phyloP scores from a whole-genome alignment of 2,888 invertebrate species.

The Brachyopa scutellaris region DNA sequence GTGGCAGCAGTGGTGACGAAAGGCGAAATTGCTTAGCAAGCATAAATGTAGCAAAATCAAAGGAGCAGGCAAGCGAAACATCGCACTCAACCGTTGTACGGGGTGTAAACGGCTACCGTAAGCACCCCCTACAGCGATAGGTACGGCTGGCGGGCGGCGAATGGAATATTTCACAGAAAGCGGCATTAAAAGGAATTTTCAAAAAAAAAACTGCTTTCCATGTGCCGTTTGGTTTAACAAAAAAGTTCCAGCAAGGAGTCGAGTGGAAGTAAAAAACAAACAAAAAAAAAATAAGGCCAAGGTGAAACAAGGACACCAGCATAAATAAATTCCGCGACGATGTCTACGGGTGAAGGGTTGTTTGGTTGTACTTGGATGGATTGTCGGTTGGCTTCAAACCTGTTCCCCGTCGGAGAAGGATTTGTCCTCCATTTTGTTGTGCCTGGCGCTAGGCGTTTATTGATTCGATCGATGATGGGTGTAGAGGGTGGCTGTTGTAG shows the following conservation, averaged over 20 bases:
- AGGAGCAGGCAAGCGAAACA: slow-evolving; percentile 35
- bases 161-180: slow-evolving; percentile 10
- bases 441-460: background rate
- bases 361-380: slow-evolving; percentile 4
- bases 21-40: slow-evolving; percentile 30
- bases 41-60: slow-evolving; percentile 42
- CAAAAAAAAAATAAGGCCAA: slow-evolving; percentile 46
- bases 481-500: background rate
- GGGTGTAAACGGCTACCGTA: slow-evolving; percentile 25
- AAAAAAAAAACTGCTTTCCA: slow-evolving; percentile 1
- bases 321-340: slow-evolving; percentile 63
- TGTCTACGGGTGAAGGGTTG: slow-evolving; percentile 60
- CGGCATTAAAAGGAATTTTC: slow-evolving; percentile 16
- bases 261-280: background rate
- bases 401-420: background rate
- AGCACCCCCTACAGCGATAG: background rate
- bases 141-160: background rate
- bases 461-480: background rate
- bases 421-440: slow-evolving; percentile 30
- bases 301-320: slow-evolving; percentile 65
- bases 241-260: background rate
- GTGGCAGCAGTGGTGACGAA: background rate
- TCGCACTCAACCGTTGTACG: slow-evolving; percentile 41
- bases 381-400: slow-evolving; percentile 10
- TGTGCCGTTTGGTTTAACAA: slow-evolving; percentile 8